A percentile compares a stretch with the other conserved stretches of the same genome.
phyloP scores from a whole-genome alignment of 2,797 vertebrate species.

The Pangasius sanitwongsei region DNA sequence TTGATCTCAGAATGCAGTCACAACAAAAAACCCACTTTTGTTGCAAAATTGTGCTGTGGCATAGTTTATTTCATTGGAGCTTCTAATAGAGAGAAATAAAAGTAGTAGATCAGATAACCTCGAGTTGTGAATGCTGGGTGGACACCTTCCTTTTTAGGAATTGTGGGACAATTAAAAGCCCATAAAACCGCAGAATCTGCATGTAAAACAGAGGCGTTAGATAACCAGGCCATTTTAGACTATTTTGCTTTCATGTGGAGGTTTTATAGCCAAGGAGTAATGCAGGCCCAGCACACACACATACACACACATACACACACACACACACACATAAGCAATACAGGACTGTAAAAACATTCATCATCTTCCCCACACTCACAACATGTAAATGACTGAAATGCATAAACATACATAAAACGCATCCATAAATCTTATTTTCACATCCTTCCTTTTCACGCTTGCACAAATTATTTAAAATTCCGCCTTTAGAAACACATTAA shows the following conservation, averaged over 20 bases:
- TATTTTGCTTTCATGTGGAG: conserved; percentile 46
- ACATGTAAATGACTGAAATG: conserved; percentile 24
- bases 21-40: conserved; percentile 23
- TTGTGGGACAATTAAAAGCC: conserved; percentile 48
- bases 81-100: conserved; percentile 28
- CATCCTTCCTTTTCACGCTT: conserved; percentile 13
- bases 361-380: not conserved
- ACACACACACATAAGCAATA: conserved; percentile 23
- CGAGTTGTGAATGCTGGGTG: conserved; percentile 15
- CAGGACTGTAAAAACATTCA: conserved; percentile 7
- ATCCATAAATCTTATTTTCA: conserved; percentile 35
- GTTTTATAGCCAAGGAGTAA: conserved; percentile 39
- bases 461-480: conserved; percentile 19
- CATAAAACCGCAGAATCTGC: conserved; percentile 35
- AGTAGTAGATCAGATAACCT: conserved; percentile 36
- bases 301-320: conserved; percentile 26
- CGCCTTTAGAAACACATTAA: conserved; percentile 46
- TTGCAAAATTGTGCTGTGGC: conserved; percentile 25
- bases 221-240: conserved; percentile 32
- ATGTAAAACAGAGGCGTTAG: conserved; percentile 29
- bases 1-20: conserved; percentile 6
- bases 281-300: conserved; percentile 48
- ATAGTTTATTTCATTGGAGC: conserved; percentile 7
- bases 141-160: conserved; percentile 27
- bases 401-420: conserved; percentile 33